A percentile compares a stretch with the other conserved stretches of the same genome.
Evolutionary conservation across 2,113 vertebrate species (phyloP).

Genomic region (Pedionomus torquatus): DNA sequence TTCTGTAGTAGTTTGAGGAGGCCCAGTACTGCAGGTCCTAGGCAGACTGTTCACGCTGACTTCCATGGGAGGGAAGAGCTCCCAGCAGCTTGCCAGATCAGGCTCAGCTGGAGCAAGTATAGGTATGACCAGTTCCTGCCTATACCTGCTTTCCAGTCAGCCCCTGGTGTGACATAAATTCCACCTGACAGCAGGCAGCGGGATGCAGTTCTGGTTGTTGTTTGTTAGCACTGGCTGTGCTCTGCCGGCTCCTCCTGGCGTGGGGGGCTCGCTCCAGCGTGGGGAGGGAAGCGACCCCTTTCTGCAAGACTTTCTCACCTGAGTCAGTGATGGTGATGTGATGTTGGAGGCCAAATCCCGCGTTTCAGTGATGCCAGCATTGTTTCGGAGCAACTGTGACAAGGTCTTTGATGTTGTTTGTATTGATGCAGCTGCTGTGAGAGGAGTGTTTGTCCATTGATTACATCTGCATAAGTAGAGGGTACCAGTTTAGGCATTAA

Average conservation of each 20-base stretch:
- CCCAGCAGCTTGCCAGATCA: not conserved
- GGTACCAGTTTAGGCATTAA: not conserved
- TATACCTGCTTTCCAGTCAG: conserved; percentile 13
- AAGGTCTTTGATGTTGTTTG: conserved; percentile 35
- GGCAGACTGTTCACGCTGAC: not conserved
- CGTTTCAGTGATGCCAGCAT: not conserved
- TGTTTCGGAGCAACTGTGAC: not conserved
- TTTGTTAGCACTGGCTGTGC: not conserved
- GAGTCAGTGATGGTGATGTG: not conserved
- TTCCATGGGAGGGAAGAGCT: not conserved
- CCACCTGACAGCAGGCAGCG: conserved; percentile 10
- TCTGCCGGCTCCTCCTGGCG: not conserved
- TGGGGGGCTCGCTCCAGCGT: not conserved
- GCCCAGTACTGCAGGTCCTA: not conserved
- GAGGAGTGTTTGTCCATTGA: conserved; percentile 19
- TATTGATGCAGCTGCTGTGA: not conserved
- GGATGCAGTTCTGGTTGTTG: not conserved
- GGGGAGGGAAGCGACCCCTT: fast-evolving
- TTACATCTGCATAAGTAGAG: conserved; percentile 48
- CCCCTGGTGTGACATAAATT: conserved; percentile 1
- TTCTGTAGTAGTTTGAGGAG: not conserved
- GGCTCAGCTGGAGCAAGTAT: not conserved
- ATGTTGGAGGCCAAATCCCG: not conserved
- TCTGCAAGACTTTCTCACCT: not conserved
- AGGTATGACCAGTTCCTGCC: conserved; percentile 30